Evolutionary conservation across 1,140 invertebrate genomes (phyloP).

Genomic region (Drosophila mayri): DNA sequence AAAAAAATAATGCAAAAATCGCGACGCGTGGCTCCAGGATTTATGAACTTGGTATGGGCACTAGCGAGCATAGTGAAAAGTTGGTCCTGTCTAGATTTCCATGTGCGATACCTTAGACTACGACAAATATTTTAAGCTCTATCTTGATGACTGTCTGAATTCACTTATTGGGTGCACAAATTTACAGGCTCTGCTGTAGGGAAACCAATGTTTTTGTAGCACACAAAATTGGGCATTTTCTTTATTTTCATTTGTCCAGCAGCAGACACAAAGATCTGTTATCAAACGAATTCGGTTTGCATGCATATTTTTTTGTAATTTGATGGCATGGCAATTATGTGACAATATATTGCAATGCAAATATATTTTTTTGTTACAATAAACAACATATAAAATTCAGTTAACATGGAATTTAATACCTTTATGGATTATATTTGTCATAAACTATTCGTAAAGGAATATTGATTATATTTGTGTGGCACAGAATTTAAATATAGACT

Average conservation of each 20-base stretch:
- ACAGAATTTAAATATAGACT: background rate
- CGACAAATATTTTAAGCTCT: constrained; percentile 51
- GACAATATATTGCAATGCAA: constrained; percentile 10
- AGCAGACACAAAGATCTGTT: constrained; percentile 15
- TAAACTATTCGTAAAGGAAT: background rate
- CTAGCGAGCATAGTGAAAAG: constrained; percentile 27
- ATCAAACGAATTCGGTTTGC: constrained; percentile 18
- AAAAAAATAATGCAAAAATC: constrained; percentile 6
- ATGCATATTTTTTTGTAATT: background rate
- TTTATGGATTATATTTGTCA: background rate
- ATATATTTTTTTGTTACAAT: constrained; percentile 4
- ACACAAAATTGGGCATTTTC: background rate
- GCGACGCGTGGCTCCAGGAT: constrained; percentile 19
- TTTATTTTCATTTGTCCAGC: constrained; percentile 15
- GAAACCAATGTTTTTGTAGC: constrained; percentile 23
- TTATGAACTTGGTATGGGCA: constrained; percentile 1
- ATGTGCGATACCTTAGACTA: constrained; percentile 22
- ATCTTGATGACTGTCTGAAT: constrained; percentile 42
- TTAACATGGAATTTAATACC: constrained; percentile 11
- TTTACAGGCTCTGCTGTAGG: constrained; percentile 21
- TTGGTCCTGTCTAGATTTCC: constrained; percentile 25
- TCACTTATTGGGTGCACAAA: constrained; percentile 45
- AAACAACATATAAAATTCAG: background rate
- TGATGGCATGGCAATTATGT: constrained; percentile 1
- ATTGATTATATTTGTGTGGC: background rate